Conservation (phyloP, 2,797 vertebrate genomes). For the Momotus momota region DNA sequence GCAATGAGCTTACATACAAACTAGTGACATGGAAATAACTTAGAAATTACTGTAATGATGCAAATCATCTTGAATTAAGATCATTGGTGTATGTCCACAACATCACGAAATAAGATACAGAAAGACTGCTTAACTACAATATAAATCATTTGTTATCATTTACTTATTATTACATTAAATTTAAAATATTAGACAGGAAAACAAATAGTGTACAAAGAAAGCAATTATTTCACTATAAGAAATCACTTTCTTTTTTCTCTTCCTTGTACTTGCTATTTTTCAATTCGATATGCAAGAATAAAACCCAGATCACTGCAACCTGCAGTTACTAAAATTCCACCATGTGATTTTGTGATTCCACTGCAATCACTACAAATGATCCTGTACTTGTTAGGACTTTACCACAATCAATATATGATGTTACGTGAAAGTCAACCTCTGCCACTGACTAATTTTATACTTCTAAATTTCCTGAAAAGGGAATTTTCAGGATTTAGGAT, state of each 20-base stretch:
- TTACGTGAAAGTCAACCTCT: neutral
- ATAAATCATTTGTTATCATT: neutral
- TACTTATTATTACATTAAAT: neutral
- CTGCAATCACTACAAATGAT: neutral
- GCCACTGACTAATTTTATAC: neutral
- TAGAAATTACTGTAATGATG: neutral
- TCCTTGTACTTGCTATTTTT: neutral
- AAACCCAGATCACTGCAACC: neutral
- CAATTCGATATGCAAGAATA: neutral
- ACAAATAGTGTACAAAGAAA: neutral
- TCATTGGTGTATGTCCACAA: neutral
- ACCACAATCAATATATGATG: neutral
- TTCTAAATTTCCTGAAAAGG: neutral
- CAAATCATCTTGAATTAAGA: neutral
- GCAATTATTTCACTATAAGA: neutral
- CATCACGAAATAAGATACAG: neutral
- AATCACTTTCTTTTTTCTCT: neutral
- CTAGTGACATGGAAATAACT: neutral
- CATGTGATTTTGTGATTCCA: neutral
- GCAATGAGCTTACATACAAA: neutral
- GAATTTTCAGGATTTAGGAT: neutral
- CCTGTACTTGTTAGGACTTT: neutral
- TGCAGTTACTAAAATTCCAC: neutral
- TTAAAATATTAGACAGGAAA: neutral
- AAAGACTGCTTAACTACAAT: neutral